phyloP scores from a whole-genome alignment of 2,113 vertebrate genomes.

The Serinus canaria region DNA sequence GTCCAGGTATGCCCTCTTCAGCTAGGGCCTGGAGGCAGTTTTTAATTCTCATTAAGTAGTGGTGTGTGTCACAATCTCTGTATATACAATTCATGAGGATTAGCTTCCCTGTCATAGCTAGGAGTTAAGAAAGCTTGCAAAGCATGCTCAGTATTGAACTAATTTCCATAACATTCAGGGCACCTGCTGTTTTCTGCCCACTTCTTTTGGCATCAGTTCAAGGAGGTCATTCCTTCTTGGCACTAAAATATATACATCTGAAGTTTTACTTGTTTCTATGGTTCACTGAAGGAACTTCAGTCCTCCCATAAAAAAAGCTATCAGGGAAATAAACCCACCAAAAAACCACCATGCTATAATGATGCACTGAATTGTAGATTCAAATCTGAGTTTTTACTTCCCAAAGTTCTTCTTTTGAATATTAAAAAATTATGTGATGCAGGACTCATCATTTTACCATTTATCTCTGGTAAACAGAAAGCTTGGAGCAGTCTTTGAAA shows the following conservation, averaged over 20 bases:
- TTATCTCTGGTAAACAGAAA: background rate
- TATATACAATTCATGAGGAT: fast-evolving
- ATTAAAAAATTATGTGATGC: background rate
- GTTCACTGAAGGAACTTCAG: background rate
- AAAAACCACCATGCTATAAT: fast-evolving
- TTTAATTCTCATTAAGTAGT: background rate
- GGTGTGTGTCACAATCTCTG: background rate
- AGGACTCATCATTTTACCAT: background rate
- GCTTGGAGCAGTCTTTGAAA: background rate
- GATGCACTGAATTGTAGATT: background rate
- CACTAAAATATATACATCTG: background rate
- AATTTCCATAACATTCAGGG: background rate
- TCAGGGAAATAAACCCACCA: background rate
- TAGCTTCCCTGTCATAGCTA: background rate
- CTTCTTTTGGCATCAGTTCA: background rate
- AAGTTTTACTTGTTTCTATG: background rate
- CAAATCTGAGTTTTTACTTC: background rate
- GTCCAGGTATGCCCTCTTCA: background rate
- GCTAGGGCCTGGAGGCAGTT: background rate
- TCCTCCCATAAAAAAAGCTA: background rate
- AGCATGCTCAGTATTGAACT: background rate
- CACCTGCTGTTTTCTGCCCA: background rate
- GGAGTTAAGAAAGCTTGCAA: background rate
- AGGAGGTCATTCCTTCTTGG: background rate
- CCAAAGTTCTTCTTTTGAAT: background rate